Base-by-base conservation (phyloP, 2,797 vertebrate genomes). In the Apogon hyalosoma region DNA sequence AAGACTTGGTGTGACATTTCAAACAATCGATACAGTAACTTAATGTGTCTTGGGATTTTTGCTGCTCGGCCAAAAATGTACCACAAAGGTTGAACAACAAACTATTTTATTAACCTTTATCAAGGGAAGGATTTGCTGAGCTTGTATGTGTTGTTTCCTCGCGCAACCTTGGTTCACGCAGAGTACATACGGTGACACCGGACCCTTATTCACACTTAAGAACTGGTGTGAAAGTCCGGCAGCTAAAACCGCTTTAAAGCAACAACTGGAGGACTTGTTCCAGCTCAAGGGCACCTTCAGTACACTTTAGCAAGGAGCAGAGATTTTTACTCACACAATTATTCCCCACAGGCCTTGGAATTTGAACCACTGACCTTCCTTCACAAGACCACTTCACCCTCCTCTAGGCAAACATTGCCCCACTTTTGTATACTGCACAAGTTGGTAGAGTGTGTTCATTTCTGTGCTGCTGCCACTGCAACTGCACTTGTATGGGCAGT, bases 101-200 rank as follows among this genome's bases (percentile, higher is more conserved):
- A 69, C 69, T 64, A 58, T 88, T 87, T 52, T 77, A 87, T 85
- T 85, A 83, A 87, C 82, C 82, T 84, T 75, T 66, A 63, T 69
- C 49, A 65, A 40, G 58, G 36, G 64, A 63, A 54, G 48, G 69
- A 52, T 72, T 73, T 77, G 65, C 68, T 43, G 31, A 78, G 66
- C n/a, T 52, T 1, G 39, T 58, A 7, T 10, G 39, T 52, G 50
- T 40, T 77, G 61, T 81, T 80, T 46, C 47, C 54, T 36, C 14
- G 6, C 52, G 45, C 39, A 54, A 52, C 72, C 59, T 73, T 43
- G 47, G 47, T 40, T 64, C 3, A 24, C 55, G 46, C 9, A 11
- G 10, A 28, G 13, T n/a, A 43, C 46, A 49, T 21, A 7, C 46
- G 19, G 18, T 21, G 41, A n/a, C 5, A 18, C 8, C 6, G 6